Evolutionary conservation across 2,888 invertebrate species (phyloP).

Genomic region (Drosophila rellima): DNA sequence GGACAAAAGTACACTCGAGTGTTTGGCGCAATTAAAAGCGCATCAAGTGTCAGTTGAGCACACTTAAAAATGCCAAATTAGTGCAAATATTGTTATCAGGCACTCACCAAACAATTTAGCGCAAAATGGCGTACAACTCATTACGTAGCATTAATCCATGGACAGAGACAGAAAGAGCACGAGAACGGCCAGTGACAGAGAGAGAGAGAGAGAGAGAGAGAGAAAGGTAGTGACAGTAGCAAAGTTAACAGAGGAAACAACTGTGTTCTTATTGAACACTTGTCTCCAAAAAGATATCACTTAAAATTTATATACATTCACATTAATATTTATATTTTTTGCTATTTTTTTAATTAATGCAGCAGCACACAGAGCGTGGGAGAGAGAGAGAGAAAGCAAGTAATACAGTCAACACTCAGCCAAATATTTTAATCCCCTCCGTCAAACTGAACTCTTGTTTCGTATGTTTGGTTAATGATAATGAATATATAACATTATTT

Average conservation of each 20-base stretch:
- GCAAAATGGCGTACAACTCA: conserved; percentile 84
- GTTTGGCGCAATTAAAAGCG: conserved; percentile 85
- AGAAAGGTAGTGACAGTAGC: background rate
- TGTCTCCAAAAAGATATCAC: background rate
- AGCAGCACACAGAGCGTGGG: background rate
- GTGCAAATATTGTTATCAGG: conserved; percentile 85
- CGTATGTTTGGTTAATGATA: background rate
- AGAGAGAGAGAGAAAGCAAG: background rate
- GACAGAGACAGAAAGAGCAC: conserved; percentile 6
- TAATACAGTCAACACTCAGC: background rate
- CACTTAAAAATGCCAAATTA: conserved; percentile 85
- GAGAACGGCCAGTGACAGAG: conserved; percentile 21
- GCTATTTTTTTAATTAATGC: background rate
- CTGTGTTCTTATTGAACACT: background rate
- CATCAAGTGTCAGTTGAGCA: conserved; percentile 85
- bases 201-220: background rate
- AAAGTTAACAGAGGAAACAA: conserved; percentile 15
- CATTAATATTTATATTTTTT: background rate
- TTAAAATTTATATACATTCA: background rate
- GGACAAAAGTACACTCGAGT: conserved; percentile 73
- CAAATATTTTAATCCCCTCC: background rate
- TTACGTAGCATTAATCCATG: conserved; percentile 83
- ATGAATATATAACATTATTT: background rate
- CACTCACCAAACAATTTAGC: conserved; percentile 84
- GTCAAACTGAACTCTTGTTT: background rate